Evolutionary conservation across 2,888 invertebrate genomes (phyloP).

Genomic region (Himalopsyche kuldschensis): DNA sequence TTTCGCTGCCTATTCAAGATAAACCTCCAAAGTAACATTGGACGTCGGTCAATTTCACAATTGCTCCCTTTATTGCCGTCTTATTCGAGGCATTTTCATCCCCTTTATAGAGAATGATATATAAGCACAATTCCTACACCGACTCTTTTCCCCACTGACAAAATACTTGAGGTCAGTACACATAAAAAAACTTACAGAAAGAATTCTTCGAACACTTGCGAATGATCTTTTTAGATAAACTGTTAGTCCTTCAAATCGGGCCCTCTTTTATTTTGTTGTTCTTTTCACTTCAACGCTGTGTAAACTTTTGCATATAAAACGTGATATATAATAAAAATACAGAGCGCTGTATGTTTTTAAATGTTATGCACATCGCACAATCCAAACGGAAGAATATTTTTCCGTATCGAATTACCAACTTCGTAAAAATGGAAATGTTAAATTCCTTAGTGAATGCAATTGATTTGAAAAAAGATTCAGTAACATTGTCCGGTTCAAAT

Average conservation of each 20-base stretch:
- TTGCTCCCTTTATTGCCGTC: not conserved
- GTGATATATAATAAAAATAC: too few relatives aligned
- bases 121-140: not conserved
- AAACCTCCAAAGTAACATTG: not conserved
- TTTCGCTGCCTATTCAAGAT: too few relatives aligned
- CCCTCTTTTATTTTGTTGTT: not conserved
- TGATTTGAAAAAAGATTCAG: too few relatives aligned
- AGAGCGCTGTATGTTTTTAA: too few relatives aligned
- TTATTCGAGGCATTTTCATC: not conserved
- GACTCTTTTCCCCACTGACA: not conserved
- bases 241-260: not conserved
- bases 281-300: not conserved
- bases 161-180: not conserved
- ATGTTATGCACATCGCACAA: too few relatives aligned
- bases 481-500: too few relatives aligned
- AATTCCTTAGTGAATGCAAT: too few relatives aligned
- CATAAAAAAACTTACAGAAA: not conserved
- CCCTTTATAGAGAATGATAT: not conserved
- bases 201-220: not conserved
- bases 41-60: slow-evolving; percentile 12
- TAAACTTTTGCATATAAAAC: not conserved
- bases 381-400: too few relatives aligned
- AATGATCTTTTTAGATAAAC: not conserved
- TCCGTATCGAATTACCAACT: too few relatives aligned
- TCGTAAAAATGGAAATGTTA: too few relatives aligned